These are phyloP conservation scores for Oreotrochilus melanogaster DNA, from an alignment of 2,113 vertebrate species.

Conservation along the genomic window DNA sequence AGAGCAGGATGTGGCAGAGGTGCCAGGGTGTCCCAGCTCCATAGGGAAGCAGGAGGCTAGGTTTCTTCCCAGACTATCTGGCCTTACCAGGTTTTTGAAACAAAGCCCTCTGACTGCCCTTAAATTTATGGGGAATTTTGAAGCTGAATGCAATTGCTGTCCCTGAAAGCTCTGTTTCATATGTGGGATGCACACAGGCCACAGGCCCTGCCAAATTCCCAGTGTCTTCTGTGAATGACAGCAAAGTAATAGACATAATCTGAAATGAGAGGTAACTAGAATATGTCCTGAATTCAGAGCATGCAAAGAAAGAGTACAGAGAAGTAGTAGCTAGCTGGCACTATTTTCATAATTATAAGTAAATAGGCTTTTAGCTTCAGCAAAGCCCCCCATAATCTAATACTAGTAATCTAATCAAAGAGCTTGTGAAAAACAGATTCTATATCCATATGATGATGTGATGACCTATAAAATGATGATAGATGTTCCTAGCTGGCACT, in stretches of 20 bases:
- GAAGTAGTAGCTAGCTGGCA: constrained; percentile 18
- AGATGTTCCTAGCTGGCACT: constrained; percentile 10
- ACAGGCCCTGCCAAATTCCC: neutral
- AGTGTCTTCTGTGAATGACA: neutral
- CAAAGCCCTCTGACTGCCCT: neutral
- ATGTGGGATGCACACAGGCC: neutral
- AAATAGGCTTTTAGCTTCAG: constrained; percentile 66
- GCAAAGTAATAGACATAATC: neutral
- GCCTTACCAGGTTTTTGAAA: neutral
- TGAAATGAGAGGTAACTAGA: neutral
- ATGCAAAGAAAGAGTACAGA: neutral
- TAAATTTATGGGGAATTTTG: neutral
- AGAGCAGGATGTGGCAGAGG: neutral
- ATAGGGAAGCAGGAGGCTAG: neutral
- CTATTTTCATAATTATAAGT: constrained; percentile 59
- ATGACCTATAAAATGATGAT: constrained; percentile 64
- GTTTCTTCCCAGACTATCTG: neutral
- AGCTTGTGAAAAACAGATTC: constrained; percentile 65
- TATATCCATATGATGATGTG: constrained; percentile 59
- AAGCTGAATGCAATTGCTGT: neutral
- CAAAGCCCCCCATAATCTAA: constrained; percentile 68
- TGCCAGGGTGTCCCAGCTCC: neutral
- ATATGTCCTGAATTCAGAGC: neutral
- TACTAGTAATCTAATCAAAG: constrained; percentile 65
- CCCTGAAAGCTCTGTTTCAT: neutral